Percentiles rank a stretch among this genome's conserved stretches.
phyloP scores from a whole-genome alignment of 2,797 vertebrate genomes.

The Poecilia gillii region DNA sequence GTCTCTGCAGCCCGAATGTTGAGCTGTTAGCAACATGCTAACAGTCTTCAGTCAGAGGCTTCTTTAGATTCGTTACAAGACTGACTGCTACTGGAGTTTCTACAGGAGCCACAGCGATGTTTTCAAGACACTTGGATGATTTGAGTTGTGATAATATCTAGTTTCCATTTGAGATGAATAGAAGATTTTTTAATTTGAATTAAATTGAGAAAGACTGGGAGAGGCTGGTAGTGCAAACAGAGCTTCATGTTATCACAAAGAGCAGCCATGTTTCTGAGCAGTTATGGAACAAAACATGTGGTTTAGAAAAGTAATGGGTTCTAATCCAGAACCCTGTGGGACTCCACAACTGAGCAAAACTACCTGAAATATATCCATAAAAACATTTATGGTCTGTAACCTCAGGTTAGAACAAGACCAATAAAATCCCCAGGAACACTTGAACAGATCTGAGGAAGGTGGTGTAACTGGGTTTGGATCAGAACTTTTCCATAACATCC shows the following conservation, averaged over 20 bases:
- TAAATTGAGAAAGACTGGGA: neutral
- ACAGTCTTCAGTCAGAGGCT: neutral
- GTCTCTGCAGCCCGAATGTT: neutral
- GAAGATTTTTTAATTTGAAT: neutral
- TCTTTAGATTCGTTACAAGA: neutral
- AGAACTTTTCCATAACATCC: neutral
- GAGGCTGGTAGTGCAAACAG: neutral
- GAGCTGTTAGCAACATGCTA: neutral
- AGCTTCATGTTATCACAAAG: neutral
- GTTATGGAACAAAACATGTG: neutral
- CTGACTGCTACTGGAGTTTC: neutral
- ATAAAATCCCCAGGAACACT: neutral
- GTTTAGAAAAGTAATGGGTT: neutral
- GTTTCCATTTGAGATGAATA: neutral
- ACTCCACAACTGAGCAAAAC: neutral
- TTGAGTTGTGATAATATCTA: neutral
- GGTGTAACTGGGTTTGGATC: neutral
- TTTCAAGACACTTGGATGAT: neutral
- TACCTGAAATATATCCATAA: neutral
- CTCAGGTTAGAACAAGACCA: neutral
- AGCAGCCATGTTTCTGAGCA: neutral
- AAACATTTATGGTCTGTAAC: neutral
- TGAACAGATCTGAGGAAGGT: neutral
- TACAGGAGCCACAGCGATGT: neutral
- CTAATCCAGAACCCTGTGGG: neutral